Percentiles rank a stretch among this genome's conserved stretches.
These are phyloP conservation scores for Chrysopa pallens DNA, from an alignment of 1,140 invertebrate species.

Conservation along the genomic window DNA sequence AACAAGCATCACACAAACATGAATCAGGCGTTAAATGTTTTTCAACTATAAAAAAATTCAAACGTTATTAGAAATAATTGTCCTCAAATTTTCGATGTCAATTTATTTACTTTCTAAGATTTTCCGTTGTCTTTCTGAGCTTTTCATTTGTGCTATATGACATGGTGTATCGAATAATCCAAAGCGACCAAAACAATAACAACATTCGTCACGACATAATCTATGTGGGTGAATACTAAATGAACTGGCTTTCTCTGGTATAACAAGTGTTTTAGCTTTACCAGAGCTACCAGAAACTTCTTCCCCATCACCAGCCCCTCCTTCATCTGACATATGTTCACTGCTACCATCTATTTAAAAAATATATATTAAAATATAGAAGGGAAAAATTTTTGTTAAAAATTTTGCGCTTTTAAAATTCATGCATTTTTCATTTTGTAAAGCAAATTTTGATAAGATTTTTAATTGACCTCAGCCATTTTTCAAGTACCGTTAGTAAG, in stretches of 20 bases:
- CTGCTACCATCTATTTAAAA: conserved; percentile 19
- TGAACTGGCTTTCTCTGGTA: conserved; percentile 69
- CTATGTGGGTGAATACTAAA: conserved; percentile 67
- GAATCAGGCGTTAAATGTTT: conserved; percentile 61
- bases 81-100: background rate
- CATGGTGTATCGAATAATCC: conserved; percentile 68
- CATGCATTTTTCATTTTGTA: background rate
- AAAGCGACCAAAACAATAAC: conserved; percentile 70
- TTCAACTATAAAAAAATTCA: conserved; percentile 32
- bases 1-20: conserved; percentile 69
- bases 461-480: too few species aligned
- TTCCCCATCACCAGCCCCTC: conserved; percentile 22
- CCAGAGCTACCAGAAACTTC: conserved; percentile 35
- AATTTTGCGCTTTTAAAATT: background rate
- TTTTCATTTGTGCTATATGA: conserved; percentile 69
- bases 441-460: too few species aligned
- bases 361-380: conserved; percentile 1
- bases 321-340: conserved; percentile 22
- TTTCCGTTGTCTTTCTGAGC: conserved; percentile 53
- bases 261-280: conserved; percentile 45
- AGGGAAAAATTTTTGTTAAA: background rate
- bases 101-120: conserved; percentile 41
- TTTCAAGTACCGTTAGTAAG: too few species aligned
- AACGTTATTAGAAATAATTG: background rate
- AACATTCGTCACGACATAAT: conserved; percentile 62